These are phyloP conservation scores for Sialis fuliginosa DNA, from an alignment of 2,888 invertebrate genomes.

Conservation along the genomic window DNA sequence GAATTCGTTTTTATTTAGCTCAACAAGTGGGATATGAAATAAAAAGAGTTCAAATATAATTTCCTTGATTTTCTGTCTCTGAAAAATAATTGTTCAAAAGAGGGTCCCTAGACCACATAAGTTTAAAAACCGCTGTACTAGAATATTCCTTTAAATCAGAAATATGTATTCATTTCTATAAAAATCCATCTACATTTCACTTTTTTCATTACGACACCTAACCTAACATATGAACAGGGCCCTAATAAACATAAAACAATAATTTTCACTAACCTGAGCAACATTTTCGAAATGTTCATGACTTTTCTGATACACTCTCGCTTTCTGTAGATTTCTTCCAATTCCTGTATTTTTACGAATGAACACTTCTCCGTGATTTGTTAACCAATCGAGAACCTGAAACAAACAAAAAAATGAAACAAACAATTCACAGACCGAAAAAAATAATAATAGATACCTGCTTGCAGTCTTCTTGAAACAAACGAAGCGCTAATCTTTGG, in stretches of 20 bases:
- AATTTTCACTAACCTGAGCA: slow-evolving; percentile 55
- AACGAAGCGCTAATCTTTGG: slow-evolving; percentile 74
- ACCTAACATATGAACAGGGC: too few relatives aligned
- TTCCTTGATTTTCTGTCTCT: too few relatives aligned
- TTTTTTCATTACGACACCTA: too few relatives aligned
- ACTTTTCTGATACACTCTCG: slow-evolving; percentile 90
- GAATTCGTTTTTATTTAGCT: too few relatives aligned
- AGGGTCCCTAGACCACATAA: too few relatives aligned
- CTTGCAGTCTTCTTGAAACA: slow-evolving; percentile 95
- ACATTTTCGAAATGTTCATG: slow-evolving; percentile 98
- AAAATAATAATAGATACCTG: slow-evolving; percentile 39
- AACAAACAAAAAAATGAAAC: slow-evolving; percentile 13
- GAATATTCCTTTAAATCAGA: too few relatives aligned
- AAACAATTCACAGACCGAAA: neutral
- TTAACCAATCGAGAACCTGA: slow-evolving; percentile 88
- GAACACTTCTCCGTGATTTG: slow-evolving; percentile 95
- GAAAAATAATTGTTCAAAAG: too few relatives aligned
- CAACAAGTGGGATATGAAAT: too few relatives aligned
- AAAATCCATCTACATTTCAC: too few relatives aligned
- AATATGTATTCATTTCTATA: too few relatives aligned
- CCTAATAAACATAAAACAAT: neutral
- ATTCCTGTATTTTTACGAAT: slow-evolving; percentile 93
- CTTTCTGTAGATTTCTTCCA: slow-evolving; percentile 86
- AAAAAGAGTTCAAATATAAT: too few relatives aligned
- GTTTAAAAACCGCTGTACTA: too few relatives aligned